Evolutionary conservation across 2,113 vertebrate species (phyloP).

Genomic region (Tyto alba): DNA sequence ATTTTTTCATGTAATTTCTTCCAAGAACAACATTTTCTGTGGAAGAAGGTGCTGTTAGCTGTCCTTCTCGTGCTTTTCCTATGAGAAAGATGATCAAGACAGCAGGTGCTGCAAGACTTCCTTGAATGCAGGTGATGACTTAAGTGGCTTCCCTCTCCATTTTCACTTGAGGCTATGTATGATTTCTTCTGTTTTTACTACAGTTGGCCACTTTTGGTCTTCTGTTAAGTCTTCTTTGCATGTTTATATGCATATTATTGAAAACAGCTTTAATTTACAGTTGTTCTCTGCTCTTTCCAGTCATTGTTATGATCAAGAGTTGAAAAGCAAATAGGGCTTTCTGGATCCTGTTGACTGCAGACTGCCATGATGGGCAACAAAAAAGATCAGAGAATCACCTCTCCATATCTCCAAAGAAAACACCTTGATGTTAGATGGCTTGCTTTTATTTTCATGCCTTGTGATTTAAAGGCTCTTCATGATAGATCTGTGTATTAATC

Average conservation of each 20-base stretch:
- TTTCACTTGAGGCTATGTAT: not conserved
- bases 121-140: not conserved
- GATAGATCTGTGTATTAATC: not conserved
- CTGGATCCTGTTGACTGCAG: not conserved
- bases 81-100: not conserved
- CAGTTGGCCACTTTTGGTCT: not conserved
- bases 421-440: not conserved
- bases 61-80: not conserved
- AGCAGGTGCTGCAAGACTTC: not conserved
- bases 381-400: not conserved
- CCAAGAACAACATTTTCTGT: not conserved
- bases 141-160: not conserved
- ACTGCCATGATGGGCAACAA: not conserved
- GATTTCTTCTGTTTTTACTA: not conserved
- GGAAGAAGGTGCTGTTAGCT: not conserved
- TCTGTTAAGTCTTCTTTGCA: not conserved
- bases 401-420: not conserved
- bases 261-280: not conserved
- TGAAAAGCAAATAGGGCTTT: not conserved
- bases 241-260: not conserved
- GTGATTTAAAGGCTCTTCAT: not conserved
- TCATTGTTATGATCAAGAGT: not conserved
- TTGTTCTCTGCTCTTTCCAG: not conserved
- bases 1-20: not conserved
- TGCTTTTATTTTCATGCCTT: not conserved